Percentiles rank a stretch among this genome's conserved stretches.
These are phyloP conservation scores for Barnardius zonarius DNA, from an alignment of 2,113 vertebrate genomes.

Conservation along the genomic window DNA sequence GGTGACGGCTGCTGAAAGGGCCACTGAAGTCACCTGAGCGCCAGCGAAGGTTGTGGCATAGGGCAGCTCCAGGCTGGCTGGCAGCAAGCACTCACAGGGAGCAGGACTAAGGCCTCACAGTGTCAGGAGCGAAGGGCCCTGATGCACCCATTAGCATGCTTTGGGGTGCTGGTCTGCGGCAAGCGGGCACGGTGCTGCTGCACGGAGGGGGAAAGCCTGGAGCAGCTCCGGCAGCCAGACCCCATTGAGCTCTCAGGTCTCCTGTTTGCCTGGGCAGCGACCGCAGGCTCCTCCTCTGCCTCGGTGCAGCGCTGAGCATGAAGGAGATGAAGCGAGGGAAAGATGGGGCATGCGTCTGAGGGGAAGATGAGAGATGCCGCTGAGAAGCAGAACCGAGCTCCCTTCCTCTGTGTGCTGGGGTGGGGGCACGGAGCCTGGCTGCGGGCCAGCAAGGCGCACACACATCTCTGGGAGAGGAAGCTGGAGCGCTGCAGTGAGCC, in stretches of 20 bases:
- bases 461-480: background rate
- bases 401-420: background rate
- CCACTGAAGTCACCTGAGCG: background rate
- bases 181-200: background rate
- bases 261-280: background rate
- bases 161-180: background rate
- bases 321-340: background rate
- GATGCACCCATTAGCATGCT: fast-evolving
- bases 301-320: fast-evolving
- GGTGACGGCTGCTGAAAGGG: background rate
- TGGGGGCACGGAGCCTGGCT: background rate
- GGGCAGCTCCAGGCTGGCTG: background rate
- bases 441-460: background rate
- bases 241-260: fast-evolving
- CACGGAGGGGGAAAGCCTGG: fast-evolving
- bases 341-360: background rate
- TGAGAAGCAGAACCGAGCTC: background rate
- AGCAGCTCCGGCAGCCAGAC: background rate
- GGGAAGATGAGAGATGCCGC: background rate
- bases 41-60: background rate
- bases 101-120: background rate
- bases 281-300: background rate
- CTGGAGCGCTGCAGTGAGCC: background rate
- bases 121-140: background rate
- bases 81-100: fast-evolving